phyloP scores from a whole-genome alignment of 1,140 invertebrate species.

The Heliconius himera region DNA sequence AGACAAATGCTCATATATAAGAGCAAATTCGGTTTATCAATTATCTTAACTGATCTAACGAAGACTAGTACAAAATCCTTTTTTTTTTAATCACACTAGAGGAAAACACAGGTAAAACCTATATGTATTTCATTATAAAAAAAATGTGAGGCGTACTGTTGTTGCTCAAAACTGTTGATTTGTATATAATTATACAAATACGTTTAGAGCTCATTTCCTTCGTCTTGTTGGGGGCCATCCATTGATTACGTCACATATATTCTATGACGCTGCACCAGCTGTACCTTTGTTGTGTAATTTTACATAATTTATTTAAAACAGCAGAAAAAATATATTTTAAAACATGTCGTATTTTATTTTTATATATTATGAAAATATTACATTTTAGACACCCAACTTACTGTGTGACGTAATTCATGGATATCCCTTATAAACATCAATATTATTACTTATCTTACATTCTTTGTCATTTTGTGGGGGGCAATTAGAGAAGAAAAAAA shows the following conservation, averaged over 20 bases:
- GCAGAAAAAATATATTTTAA: too few relatives aligned
- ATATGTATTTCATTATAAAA: not conserved
- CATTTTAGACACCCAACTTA: too few relatives aligned
- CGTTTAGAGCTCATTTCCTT: not conserved
- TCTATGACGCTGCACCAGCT: too few relatives aligned
- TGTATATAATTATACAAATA: slow-evolving; percentile 1
- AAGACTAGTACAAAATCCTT: not conserved
- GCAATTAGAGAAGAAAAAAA: not conserved
- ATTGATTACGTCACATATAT: not conserved
- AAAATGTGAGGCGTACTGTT: not conserved
- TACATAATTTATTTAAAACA: too few relatives aligned
- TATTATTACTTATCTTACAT: too few relatives aligned
- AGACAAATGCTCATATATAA: not conserved
- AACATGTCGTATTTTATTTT: too few relatives aligned
- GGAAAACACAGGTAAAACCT: not conserved
- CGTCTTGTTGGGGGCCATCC: not conserved
- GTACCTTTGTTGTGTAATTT: too few relatives aligned
- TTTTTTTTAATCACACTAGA: too few relatives aligned
- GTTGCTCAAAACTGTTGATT: not conserved
- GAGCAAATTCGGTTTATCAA: not conserved
- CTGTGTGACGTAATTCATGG: too few relatives aligned
- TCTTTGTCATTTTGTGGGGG: too few relatives aligned
- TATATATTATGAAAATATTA: too few relatives aligned
- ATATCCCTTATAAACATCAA: too few relatives aligned
- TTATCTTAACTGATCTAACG: not conserved